phyloP scores from a whole-genome alignment of 2,113 vertebrate genomes.

The Pseudorhombus dupliciocellatus region DNA sequence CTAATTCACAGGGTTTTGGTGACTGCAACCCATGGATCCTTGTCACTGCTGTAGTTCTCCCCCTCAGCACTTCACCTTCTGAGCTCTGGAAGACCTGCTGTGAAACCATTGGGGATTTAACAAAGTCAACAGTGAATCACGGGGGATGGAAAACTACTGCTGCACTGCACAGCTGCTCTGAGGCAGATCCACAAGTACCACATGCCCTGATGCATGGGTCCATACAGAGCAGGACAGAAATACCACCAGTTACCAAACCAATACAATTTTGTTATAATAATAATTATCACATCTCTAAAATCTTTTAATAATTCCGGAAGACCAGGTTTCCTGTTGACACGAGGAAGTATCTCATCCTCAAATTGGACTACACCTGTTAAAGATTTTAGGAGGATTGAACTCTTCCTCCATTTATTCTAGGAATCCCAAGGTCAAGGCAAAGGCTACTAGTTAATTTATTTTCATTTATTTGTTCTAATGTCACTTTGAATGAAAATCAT shows the following conservation, averaged over 20 bases:
- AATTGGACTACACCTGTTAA: not conserved
- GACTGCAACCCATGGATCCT: not conserved
- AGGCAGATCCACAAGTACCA: conserved; percentile 4
- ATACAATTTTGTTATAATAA: not conserved
- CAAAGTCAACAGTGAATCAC: conserved; percentile 10
- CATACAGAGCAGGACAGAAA: conserved; percentile 2
- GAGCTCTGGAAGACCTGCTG: conserved; percentile 6
- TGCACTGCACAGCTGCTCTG: conserved; percentile 35
- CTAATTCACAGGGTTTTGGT: conserved; percentile 7
- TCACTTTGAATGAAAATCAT: not conserved
- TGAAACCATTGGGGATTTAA: conserved; percentile 13
- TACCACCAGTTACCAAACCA: not conserved
- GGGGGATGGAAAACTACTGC: conserved; percentile 1
- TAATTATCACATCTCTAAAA: too few relatives aligned
- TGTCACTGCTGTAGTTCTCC: not conserved
- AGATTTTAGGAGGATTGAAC: not conserved
- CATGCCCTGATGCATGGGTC: not conserved
- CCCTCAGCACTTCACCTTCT: not conserved
- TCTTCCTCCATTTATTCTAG: too few relatives aligned
- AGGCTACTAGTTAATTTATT: not conserved
- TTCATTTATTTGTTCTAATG: too few relatives aligned
- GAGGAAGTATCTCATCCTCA: not conserved
- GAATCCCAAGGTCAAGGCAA: not conserved
- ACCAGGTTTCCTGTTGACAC: not conserved
- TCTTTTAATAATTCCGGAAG: not conserved